Evolutionary conservation across 2,797 vertebrate genomes (phyloP), one percentile per base, ranked within the genome.

Genomic region (Gobionotothen gibberifrons): DNA sequence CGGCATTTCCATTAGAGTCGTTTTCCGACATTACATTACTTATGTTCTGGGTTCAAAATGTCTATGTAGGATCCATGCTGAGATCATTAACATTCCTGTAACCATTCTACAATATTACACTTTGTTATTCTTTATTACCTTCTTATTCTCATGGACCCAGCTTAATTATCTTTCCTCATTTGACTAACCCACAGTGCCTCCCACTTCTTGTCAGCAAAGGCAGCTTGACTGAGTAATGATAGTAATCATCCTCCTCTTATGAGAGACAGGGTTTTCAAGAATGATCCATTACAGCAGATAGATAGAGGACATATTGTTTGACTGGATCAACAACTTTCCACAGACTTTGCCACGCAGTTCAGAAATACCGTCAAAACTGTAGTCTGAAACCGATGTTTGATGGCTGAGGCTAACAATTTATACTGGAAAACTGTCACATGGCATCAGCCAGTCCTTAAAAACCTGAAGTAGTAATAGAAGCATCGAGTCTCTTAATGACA

Each of bases 161-260:
- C 75, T 65, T 84, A 53, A 88, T 88, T 88, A 78, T 66, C 56
- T 65, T 85, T 81, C 68, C 76, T 88, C 69, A 85, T 90, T 87
- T 87, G 78, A 85, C 71, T 81, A 74, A 83, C 77, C 73, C 70
- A 71, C 84, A 84, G 74, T 72, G 63, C 77, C 68, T 76, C 88
- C 86, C 72, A 85, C 85, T 68, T 83, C 79, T 79, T 89, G 83
- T 89, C 86, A 87, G 76, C 74, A 60, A 55, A 60, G 78, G 65
- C 82, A 72, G 69, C 75, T 85, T 89, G 89, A 85, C 69, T 90
- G 84, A 85, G 76, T 89, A 90, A 93, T 93, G 76, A 91, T 86
- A 70, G 81, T 87, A 92, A 93, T 93, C 83, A 89, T 78, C 57
- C 22, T 58, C 72, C 72, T 81, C 89, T 89, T 79, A 82, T 87